Base-by-base conservation (phyloP, 1,140 invertebrate genomes). In the Rhopalosiphum maidis region DNA sequence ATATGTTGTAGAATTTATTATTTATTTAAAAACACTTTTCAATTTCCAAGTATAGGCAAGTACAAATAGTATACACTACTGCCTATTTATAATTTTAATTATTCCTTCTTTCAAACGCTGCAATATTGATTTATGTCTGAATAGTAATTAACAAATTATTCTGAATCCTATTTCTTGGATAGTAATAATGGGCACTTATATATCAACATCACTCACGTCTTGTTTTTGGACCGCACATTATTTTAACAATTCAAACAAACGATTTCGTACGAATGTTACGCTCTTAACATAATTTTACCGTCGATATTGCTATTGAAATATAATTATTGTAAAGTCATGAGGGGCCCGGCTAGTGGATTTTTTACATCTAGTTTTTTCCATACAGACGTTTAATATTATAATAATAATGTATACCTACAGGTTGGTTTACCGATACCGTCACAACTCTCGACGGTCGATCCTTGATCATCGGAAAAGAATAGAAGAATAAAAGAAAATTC, bases 401-500 rank as follows among this genome's bases (percentile, higher is more conserved):
- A 30, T n/a, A 68, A 68, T 68, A 68, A 15, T 77, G n/a, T 35
- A n/a, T n/a, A 77, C 30, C 60, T 77, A n/a, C n/a, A 77, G 15
- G n/a, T n/a, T 35, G 60, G 15, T 18, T 77, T 77, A n/a, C 60
- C 60, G 60, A 35, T 77, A 35, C 30, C 30, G 60, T 18, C 35
- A n/a, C 21, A 46, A 83, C 68, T 35, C 68, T 77, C 68, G 21
- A 37, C 35, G 60, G 60, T 77, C 91, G 77, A 86, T 86, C 77
- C 91, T 93, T 54, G 77, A 22, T 51, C n/a, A 51, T 30, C 91
- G 91, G 90, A 18, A 48, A 35, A 86, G 85, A 86, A 85, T 82
- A 68, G 60, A 90, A 60, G 90, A 82, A 91, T 93, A 93, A 93
- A 93, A 86, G 91, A 93, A 93, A 93, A 93, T 46, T 93, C 91